Base-by-base conservation (phyloP, 1,140 invertebrate genomes). In the Lordiphosa stackelbergi region DNA sequence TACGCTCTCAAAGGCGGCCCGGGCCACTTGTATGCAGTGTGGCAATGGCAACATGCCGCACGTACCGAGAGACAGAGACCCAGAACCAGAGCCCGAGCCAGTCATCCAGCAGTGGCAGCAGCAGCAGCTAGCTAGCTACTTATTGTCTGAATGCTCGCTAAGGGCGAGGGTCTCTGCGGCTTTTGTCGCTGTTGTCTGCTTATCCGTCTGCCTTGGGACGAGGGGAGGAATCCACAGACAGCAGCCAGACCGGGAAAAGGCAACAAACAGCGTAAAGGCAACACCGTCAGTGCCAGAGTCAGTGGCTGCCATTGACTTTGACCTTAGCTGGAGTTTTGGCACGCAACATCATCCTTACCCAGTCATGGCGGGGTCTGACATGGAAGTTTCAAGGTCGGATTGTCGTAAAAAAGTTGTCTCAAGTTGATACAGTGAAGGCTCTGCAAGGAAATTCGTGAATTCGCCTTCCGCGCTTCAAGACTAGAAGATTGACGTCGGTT, bases 301-400 rank as follows among this genome's bases (percentile, higher is more conserved):
- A 41, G 40, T 41, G 12, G 12, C 35, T 66, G 63, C 52, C 59
- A 69, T 42, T 78, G 73, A 69, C 65, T 60, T 69, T 69, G 65
- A 69, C 65, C 64, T 83, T 68, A 62, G 35, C 43, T 59, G 24
- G 35, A 53, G 53, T 36, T 66, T 56, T 75, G 66, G 66, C 68
- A 72, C 68, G 72, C 73, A 72, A 62, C 58, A 53, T 68, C 58
- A 53, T 63, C 56, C 58, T 65, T 13, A 22, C 19, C 37, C 45
- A 47, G 40, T 43, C 65, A 48, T 31, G 11, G 42, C 42, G 19
- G 42, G 22, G 49, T 41, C 31, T 53, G 56, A 54, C 66, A 52
- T 61, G 46, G 51, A 34, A 45, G 43, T 47, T 63, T 81, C 74
- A 79, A 79, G 74, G 74, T 81, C 74, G 59, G 28, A 4, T 54